These are phyloP conservation scores for Noctua janthe DNA, from an alignment of 2,888 invertebrate genomes.

Conservation along the genomic window DNA sequence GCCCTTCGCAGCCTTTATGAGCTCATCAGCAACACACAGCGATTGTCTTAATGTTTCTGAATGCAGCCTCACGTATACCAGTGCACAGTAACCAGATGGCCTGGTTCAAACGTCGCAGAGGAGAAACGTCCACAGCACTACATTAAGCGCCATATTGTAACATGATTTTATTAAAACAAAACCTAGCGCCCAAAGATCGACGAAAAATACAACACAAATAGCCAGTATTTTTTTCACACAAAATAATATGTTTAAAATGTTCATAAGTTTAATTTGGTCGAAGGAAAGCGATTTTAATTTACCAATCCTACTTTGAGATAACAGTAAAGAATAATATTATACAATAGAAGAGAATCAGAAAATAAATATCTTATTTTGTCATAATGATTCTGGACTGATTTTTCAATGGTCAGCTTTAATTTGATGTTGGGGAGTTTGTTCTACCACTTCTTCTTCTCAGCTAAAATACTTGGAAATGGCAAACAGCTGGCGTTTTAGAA, in stretches of 20 bases:
- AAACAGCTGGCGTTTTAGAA: no score
- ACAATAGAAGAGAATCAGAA: no score
- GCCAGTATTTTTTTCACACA: background rate
- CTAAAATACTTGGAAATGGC: background rate
- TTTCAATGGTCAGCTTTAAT: background rate
- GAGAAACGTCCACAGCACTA: conserved; percentile 98
- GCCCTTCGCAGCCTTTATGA: conserved; percentile 99
- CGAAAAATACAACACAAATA: background rate
- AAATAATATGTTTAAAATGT: background rate
- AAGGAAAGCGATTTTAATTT: background rate
- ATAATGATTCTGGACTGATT: no score
- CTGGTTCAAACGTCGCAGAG: conserved; percentile 99
- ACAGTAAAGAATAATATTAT: no score
- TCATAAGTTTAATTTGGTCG: background rate
- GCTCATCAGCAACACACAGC: conserved; percentile 99
- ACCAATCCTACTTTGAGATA: background rate
- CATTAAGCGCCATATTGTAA: no score
- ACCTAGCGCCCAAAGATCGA: background rate
- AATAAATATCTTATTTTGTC: no score
- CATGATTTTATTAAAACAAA: background rate
- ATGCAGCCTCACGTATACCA: conserved; percentile 99
- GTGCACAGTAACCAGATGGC: conserved; percentile 99
- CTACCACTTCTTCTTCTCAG: no score
- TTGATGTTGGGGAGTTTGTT: no score
- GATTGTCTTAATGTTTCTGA: conserved; percentile 99